These are phyloP conservation scores for Tipula helvola DNA, from an alignment of 2,888 invertebrate species.

Conservation along the genomic window DNA sequence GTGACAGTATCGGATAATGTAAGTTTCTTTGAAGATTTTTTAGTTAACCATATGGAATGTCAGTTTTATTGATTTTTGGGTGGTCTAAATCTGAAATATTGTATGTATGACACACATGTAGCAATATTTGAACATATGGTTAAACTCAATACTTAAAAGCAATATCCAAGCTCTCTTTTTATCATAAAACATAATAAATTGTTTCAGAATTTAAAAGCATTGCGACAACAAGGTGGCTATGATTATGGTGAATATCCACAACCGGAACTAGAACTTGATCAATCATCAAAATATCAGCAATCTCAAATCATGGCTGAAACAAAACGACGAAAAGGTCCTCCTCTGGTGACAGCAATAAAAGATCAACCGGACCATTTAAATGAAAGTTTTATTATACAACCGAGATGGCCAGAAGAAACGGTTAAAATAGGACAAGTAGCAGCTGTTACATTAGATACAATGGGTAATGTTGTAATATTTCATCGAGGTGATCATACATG, in stretches of 20 bases:
- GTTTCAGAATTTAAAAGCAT: background rate
- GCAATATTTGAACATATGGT: too few species aligned
- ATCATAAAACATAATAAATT: too few species aligned
- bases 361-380: background rate
- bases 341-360: background rate
- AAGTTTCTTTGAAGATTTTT: background rate
- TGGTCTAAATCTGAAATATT: background rate
- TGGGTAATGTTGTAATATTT: conserved; percentile 66
- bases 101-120: background rate
- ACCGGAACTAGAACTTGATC: background rate
- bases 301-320: background rate
- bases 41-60: background rate
- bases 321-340: background rate
- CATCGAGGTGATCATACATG: conserved; percentile 62
- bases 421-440: conserved; percentile 61
- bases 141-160: too few species aligned
- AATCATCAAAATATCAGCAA: background rate
- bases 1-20: background rate
- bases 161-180: too few species aligned
- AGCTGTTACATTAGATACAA: conserved; percentile 61
- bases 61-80: background rate
- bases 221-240: background rate
- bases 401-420: conserved; percentile 42
- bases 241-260: background rate
- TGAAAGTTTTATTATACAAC: conserved; percentile 37